phyloP scores from a whole-genome alignment of 2,888 invertebrate genomes.

The Agrotis ipsilon region DNA sequence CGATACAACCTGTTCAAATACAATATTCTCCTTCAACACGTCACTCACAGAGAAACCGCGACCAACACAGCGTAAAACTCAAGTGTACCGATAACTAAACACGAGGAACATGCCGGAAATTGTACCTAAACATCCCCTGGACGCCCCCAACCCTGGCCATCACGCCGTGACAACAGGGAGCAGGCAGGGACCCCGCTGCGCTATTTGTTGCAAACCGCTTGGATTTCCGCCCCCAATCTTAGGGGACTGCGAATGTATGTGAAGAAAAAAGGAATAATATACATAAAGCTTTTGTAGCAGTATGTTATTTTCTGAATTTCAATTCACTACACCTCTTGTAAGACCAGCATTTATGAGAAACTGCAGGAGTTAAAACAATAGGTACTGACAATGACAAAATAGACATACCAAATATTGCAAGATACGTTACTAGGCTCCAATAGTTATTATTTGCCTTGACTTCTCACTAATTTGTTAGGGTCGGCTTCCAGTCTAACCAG shows the following conservation, averaged over 20 bases:
- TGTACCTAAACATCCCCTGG: slow-evolving; percentile 59
- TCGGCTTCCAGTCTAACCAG: no score
- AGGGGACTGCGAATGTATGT: slow-evolving; percentile 56
- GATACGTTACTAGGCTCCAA: no score
- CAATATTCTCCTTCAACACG: background rate
- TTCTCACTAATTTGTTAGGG: no score
- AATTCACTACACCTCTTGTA: background rate
- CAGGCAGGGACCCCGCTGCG: slow-evolving; percentile 74
- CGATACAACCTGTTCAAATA: background rate
- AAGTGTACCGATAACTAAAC: slow-evolving; percentile 61
- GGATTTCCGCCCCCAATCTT: slow-evolving; percentile 77
- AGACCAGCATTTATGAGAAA: background rate
- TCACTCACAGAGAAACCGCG: slow-evolving; percentile 31
- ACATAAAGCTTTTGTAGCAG: background rate
- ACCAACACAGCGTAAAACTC: slow-evolving; percentile 37
- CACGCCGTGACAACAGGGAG: slow-evolving; percentile 69
- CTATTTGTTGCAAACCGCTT: slow-evolving; percentile 82
- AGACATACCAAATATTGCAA: background rate
- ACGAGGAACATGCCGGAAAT: slow-evolving; percentile 65
- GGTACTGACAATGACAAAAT: background rate
- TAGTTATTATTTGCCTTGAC: no score
- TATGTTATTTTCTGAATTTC: background rate
- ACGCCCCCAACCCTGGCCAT: slow-evolving; percentile 61
- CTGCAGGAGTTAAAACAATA: background rate
- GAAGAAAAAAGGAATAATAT: background rate